Percentiles rank a stretch among this genome's conserved stretches.
Conservation (phyloP, 2,113 vertebrate species). For the Oryzias woworae region DNA sequence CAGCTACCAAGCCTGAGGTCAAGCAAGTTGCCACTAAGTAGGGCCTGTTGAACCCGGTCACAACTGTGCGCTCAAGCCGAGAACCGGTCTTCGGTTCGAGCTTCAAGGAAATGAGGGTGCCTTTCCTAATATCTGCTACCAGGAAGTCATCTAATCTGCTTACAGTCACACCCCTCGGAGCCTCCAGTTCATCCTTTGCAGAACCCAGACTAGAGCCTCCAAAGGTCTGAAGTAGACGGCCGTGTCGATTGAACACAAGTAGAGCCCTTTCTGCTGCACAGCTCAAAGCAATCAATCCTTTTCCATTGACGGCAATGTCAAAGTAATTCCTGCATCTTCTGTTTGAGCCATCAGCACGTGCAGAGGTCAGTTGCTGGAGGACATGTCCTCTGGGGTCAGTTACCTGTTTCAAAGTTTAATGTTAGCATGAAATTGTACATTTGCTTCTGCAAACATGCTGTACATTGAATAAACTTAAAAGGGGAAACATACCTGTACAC, state of each 20-base stretch:
- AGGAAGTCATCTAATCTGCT: conserved; percentile 76
- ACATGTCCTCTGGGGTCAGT: conserved; percentile 73
- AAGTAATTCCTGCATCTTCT: conserved; percentile 76
- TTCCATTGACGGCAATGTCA: conserved; percentile 78
- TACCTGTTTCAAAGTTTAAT: conserved; percentile 60
- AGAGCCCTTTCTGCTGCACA: conserved; percentile 75
- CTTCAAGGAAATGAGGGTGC: conserved; percentile 72
- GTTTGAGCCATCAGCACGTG: conserved; percentile 42
- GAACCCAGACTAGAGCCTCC: conserved; percentile 64
- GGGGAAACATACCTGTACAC: conserved; percentile 68
- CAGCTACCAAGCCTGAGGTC: conserved; percentile 72
- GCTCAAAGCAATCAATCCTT: conserved; percentile 79
- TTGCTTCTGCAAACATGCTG: background rate
- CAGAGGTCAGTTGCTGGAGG: conserved; percentile 75
- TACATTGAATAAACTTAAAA: background rate
- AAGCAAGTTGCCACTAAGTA: conserved; percentile 76
- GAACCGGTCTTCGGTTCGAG: conserved; percentile 71
- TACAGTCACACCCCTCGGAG: conserved; percentile 78
- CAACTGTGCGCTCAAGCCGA: conserved; percentile 72
- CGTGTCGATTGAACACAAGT: conserved; percentile 77
- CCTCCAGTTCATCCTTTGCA: conserved; percentile 72
- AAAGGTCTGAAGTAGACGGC: conserved; percentile 77
- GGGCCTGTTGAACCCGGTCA: conserved; percentile 79
- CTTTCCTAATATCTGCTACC: conserved; percentile 79
- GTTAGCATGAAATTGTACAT: conserved; percentile 8